Evolutionary conservation across 1,140 invertebrate species (phyloP).

Genomic region (Bombyx mandarina): DNA sequence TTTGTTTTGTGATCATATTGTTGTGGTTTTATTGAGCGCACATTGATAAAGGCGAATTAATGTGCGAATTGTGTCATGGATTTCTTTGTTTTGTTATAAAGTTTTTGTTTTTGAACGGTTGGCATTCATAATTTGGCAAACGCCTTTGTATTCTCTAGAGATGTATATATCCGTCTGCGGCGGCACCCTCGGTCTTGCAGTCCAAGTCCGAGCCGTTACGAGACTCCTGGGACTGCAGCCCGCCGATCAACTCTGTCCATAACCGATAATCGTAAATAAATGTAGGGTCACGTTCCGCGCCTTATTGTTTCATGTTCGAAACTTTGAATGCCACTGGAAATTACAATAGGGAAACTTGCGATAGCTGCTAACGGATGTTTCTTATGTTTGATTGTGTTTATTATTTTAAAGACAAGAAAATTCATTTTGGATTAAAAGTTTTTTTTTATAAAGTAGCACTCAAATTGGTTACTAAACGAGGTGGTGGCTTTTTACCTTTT

Average conservation of each 20-base stretch:
- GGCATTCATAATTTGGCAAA: slow-evolving; percentile 49
- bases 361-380: no score
- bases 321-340: no score
- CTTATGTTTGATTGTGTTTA: no score
- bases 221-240: slow-evolving; percentile 49
- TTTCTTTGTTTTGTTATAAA: neutral
- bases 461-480: no score
- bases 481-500: no score
- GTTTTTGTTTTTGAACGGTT: slow-evolving; percentile 11
- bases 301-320: no score
- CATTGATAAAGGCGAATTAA: neutral
- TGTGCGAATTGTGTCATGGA: neutral
- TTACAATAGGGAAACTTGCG: no score
- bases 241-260: slow-evolving; percentile 59
- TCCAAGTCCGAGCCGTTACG: slow-evolving; percentile 56
- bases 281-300: slow-evolving; percentile 14
- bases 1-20: no score
- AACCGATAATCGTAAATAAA: slow-evolving; percentile 70
- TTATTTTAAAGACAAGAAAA: no score
- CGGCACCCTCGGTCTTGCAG: slow-evolving; percentile 32
- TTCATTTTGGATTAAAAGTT: no score
- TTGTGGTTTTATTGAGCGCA: neutral
- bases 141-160: slow-evolving; percentile 42
- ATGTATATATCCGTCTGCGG: slow-evolving; percentile 60
- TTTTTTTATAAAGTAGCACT: no score